phyloP scores from a whole-genome alignment of 2,113 vertebrate genomes.

The Cinclus mexicanus region DNA sequence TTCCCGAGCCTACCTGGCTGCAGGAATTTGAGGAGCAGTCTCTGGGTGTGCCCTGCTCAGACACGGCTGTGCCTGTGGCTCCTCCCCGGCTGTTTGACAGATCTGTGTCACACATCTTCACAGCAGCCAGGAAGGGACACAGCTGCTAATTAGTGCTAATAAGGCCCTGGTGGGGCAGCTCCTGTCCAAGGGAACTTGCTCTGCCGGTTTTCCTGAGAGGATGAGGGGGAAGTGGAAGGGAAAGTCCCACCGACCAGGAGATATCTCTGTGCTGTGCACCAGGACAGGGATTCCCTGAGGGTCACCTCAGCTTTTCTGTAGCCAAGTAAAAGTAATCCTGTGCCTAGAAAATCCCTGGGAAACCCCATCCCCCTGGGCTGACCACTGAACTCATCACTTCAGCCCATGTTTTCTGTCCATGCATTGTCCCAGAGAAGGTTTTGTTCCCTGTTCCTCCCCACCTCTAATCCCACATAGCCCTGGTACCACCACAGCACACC shows the following conservation, averaged over 20 bases:
- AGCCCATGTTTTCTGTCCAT: accelerated
- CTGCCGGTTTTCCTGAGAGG: neutral
- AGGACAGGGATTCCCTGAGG: neutral
- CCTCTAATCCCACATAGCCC: accelerated
- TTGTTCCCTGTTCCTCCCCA: neutral
- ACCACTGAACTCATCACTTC: accelerated
- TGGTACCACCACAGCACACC: neutral
- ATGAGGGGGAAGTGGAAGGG: neutral
- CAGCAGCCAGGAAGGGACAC: neutral
- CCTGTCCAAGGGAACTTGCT: neutral
- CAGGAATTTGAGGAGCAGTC: neutral
- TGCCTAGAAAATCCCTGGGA: neutral
- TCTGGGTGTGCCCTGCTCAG: neutral
- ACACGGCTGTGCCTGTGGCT: accelerated
- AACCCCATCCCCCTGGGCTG: neutral
- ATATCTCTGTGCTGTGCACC: neutral
- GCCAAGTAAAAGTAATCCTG: accelerated
- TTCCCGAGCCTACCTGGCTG: neutral
- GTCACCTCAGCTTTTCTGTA: neutral
- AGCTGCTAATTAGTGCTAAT: neutral
- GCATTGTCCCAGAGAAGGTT: neutral
- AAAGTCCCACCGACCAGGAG: neutral
- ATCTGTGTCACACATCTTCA: neutral
- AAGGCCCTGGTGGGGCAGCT: neutral
- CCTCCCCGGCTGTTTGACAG: neutral